Evolutionary conservation across 2,113 vertebrate species (phyloP).

Genomic region (Hepsetus odoe): DNA sequence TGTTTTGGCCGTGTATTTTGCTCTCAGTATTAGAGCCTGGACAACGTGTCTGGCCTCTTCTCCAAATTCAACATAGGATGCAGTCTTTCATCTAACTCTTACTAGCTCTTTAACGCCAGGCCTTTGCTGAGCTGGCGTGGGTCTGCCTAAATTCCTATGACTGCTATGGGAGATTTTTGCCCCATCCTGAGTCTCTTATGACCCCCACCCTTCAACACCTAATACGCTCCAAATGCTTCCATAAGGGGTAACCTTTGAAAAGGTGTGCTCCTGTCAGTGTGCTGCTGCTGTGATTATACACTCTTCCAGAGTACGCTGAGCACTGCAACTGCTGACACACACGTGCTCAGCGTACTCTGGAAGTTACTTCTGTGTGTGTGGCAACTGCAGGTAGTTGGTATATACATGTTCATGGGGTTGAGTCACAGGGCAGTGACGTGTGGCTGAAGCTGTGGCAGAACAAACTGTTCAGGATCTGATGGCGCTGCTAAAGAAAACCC

Average conservation of each 20-base stretch:
- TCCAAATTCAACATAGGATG: constrained; percentile 3
- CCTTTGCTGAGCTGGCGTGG: constrained; percentile 7
- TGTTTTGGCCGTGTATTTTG: not conserved
- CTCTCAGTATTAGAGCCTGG: not conserved
- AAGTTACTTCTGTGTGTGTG: too few species aligned
- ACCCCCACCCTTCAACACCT: not conserved
- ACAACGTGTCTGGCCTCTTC: not conserved
- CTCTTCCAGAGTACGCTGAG: not conserved
- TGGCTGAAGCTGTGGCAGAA: constrained; percentile 23
- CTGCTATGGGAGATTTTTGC: constrained; percentile 23
- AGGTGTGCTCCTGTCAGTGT: constrained; percentile 10
- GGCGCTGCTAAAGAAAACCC: not conserved
- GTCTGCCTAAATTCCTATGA: constrained; percentile 33
- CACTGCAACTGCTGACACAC: too few species aligned
- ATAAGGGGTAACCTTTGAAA: not conserved
- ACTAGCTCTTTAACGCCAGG: constrained; percentile 14
- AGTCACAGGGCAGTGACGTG: constrained; percentile 29
- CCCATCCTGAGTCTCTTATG: constrained; percentile 29
- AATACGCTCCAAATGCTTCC: not conserved
- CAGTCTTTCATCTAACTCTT: not conserved
- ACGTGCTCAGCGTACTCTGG: too few species aligned
- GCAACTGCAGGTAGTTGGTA: constrained; percentile 5
- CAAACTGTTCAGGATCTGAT: constrained; percentile 12
- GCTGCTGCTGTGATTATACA: not conserved
- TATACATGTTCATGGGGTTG: not conserved